A percentile compares a stretch with the other conserved stretches of the same genome.
Conservation (phyloP, 1,140 invertebrate genomes). For the Drosophila funebris region DNA sequence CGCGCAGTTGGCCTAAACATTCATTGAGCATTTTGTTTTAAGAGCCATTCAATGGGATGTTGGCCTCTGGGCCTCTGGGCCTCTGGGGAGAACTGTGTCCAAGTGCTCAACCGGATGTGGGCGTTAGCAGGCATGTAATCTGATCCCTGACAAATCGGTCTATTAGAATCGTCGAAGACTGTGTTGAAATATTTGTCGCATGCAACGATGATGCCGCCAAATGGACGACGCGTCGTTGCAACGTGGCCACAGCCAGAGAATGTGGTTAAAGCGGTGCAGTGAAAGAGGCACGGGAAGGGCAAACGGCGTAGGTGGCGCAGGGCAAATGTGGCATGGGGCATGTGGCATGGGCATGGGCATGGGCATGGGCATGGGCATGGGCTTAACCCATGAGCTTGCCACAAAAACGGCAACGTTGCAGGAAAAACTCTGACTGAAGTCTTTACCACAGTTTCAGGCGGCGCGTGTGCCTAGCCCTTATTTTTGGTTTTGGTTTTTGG, state of each 20-base stretch:
- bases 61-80: constrained; percentile 29
- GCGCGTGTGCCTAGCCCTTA: constrained; percentile 82
- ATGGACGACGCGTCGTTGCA: constrained; percentile 24
- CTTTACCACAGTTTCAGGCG: constrained; percentile 19
- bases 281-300: not conserved
- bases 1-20: not conserved
- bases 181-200: constrained; percentile 83
- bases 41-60: no score
- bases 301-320: constrained; percentile 79
- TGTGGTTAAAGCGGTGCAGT: not conserved
- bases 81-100: constrained; percentile 12
- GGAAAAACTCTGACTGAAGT: constrained; percentile 19
- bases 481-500: constrained; percentile 41
- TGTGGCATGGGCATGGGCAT: constrained; percentile 37
- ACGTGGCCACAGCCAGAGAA: not conserved
- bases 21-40: no score
- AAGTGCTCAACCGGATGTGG: constrained; percentile 73
- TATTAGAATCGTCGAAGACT: constrained; percentile 80
- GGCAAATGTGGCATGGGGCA: constrained; percentile 57
- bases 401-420: constrained; percentile 14
- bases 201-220: constrained; percentile 53
- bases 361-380: constrained; percentile 47
- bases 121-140: constrained; percentile 83
- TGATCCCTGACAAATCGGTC: constrained; percentile 83
- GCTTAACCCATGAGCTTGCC: constrained; percentile 37